These are phyloP conservation scores for Orcinus orca DNA, from an alignment of 2,113 vertebrate species.

Conservation along the genomic window DNA sequence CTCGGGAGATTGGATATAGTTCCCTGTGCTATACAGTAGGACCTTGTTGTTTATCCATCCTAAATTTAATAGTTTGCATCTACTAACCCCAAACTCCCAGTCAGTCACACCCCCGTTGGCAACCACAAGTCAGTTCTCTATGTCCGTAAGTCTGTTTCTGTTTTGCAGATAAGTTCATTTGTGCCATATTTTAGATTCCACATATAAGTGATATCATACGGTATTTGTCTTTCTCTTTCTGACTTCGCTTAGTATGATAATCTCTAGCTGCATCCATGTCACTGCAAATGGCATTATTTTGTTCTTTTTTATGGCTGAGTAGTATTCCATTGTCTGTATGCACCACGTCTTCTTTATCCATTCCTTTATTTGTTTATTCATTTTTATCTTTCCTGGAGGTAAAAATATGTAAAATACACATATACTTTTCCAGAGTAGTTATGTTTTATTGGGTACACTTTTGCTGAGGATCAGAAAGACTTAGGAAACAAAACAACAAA, in stretches of 20 bases:
- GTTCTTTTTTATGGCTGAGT: not conserved
- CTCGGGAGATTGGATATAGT: not conserved
- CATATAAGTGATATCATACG: not conserved
- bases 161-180: not conserved
- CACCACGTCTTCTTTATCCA: not conserved
- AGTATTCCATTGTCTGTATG: not conserved
- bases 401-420: not conserved
- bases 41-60: not conserved
- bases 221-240: not conserved
- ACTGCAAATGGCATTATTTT: not conserved
- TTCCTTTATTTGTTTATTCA: not conserved
- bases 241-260: not conserved
- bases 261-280: not conserved
- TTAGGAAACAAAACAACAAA: slow-evolving; percentile 20
- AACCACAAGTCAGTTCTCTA: not conserved
- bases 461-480: not conserved
- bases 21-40: not conserved
- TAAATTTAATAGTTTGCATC: not conserved
- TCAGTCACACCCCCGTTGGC: not conserved
- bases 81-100: not conserved
- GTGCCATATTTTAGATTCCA: not conserved
- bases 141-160: not conserved
- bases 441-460: not conserved
- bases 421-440: not conserved
- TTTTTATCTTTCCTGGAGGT: slow-evolving; percentile 12